These are phyloP conservation scores for Petrophora chlorosata DNA, from an alignment of 2,888 invertebrate species.

Conservation along the genomic window DNA sequence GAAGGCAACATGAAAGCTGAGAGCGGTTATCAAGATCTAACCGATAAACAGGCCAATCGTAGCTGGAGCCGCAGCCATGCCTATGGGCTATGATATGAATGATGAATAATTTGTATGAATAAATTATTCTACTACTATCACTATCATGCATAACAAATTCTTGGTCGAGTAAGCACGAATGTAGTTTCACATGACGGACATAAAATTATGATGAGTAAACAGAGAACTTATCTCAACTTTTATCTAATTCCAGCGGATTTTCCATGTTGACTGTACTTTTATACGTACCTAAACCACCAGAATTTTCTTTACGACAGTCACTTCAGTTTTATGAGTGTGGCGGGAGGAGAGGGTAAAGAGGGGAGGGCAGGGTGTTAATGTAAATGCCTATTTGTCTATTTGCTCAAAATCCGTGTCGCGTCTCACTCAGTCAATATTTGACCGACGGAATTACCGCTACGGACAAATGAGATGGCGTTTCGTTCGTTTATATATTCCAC, in stretches of 20 bases:
- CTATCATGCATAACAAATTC: slow-evolving; percentile 15
- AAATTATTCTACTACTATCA: slow-evolving; percentile 1
- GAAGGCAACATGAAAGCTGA: not conserved
- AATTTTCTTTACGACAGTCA: slow-evolving; percentile 40
- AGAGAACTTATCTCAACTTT: slow-evolving; percentile 29
- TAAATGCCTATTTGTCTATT: slow-evolving; percentile 79
- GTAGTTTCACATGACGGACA: slow-evolving; percentile 23
- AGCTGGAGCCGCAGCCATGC: not conserved
- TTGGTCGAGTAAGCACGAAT: slow-evolving; percentile 9
- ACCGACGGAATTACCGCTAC: slow-evolving; percentile 77
- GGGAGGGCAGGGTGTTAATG: slow-evolving; percentile 65
- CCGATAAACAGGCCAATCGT: not conserved
- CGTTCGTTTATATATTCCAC: slow-evolving; percentile 52
- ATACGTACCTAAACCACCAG: slow-evolving; percentile 38
- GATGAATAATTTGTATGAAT: slow-evolving; percentile 12
- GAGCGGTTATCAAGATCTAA: slow-evolving; percentile 1
- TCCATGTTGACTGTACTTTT: slow-evolving; percentile 42
- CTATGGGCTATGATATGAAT: too few relatives aligned
- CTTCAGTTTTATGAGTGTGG: slow-evolving; percentile 43
- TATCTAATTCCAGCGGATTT: slow-evolving; percentile 36
- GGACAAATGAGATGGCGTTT: slow-evolving; percentile 71
- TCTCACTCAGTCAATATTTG: slow-evolving; percentile 80
- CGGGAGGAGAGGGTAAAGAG: slow-evolving; percentile 34
- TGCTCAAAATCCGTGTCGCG: slow-evolving; percentile 80
- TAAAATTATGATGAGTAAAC: slow-evolving; percentile 27